Evolutionary conservation across 2,113 vertebrate genomes (phyloP), one percentile per base, ranked within the genome.

Genomic region (Microtus ochrogaster): DNA sequence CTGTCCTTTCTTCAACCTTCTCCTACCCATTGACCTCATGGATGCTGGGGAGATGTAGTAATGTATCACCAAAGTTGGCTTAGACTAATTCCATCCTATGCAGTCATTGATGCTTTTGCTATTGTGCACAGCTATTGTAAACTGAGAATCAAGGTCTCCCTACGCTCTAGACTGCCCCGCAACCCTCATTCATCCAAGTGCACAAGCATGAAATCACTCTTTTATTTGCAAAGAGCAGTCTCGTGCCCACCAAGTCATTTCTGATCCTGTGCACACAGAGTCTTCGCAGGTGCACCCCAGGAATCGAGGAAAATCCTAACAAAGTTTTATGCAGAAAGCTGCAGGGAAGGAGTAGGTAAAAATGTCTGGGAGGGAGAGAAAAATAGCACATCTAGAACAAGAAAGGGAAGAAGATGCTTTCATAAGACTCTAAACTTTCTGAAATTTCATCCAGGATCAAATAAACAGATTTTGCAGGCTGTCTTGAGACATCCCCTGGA

Each of bases 261-360:
- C 79, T 88, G 92, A 70, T 47, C 30, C 47, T 72, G 70, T 13
- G 41, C 11, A 90, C 39, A 73, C 8, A 90, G 52, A 73, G 39
- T 72, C 52, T 4, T 91, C 87, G 63, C 82, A 95, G 91, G 81
- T 72, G 66, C 36, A 94, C 72, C 72, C 77, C 36, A 41, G 61
- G 47, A 83, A 92, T 96, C 77, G 79, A 91, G 73, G 78, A 61
- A 39, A 36, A 72, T 94, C 86, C 92, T 92, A 58, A 94, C 89
- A 26, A 24, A 19, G 55, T 84, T 91, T 82, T 36, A 63, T 61
- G 70, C 87, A 82, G n/a, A 70, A 36, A 74, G 52, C 83, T 82
- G 66, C 55, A 81, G 41, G 66, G n/a, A 91, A 85, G 47, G 78
- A 81, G 41, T 85, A 91, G 93, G 61, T 82, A 44, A 86, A 86